phyloP scores from a whole-genome alignment of 1,140 invertebrate species.

The Drosophila carrolli region DNA sequence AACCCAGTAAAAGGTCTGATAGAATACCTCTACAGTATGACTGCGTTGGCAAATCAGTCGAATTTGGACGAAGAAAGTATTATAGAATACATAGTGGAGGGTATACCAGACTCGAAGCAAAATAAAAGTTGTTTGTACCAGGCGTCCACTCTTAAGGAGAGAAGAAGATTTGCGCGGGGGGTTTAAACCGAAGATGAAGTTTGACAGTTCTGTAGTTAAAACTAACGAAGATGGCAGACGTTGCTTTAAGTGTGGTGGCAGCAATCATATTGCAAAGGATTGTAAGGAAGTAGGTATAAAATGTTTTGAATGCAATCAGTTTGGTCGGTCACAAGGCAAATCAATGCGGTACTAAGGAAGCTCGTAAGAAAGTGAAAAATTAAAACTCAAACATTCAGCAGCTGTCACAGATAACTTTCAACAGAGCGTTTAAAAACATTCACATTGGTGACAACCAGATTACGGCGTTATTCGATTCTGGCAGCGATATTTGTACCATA shows the following conservation, averaged over 20 bases:
- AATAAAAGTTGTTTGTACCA: slow-evolving; percentile 17
- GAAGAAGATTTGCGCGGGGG: no score
- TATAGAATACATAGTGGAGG: slow-evolving; percentile 1
- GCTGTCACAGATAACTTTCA: background rate
- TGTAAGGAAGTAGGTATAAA: slow-evolving; percentile 1
- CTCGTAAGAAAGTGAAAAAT: background rate
- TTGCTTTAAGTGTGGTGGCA: slow-evolving; percentile 1
- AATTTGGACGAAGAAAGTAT: background rate
- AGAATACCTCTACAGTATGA: slow-evolving; percentile 8
- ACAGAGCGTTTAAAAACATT: background rate
- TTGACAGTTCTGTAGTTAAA: background rate
- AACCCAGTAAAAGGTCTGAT: background rate
- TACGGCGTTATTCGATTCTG: background rate
- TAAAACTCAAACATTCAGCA: background rate
- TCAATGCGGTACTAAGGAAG: background rate
- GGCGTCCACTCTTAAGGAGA: background rate
- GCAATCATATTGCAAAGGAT: no score
- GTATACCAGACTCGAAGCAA: slow-evolving; percentile 1
- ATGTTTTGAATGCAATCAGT: slow-evolving; percentile 2
- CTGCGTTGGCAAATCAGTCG: background rate
- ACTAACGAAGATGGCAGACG: background rate
- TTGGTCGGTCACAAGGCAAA: background rate
- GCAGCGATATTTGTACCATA: background rate
- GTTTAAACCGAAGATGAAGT: background rate
- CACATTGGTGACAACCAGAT: background rate